A percentile compares a stretch with the other conserved stretches of the same genome.
Conservation (phyloP, 2,797 vertebrate species). For the Garrulus glandarius region DNA sequence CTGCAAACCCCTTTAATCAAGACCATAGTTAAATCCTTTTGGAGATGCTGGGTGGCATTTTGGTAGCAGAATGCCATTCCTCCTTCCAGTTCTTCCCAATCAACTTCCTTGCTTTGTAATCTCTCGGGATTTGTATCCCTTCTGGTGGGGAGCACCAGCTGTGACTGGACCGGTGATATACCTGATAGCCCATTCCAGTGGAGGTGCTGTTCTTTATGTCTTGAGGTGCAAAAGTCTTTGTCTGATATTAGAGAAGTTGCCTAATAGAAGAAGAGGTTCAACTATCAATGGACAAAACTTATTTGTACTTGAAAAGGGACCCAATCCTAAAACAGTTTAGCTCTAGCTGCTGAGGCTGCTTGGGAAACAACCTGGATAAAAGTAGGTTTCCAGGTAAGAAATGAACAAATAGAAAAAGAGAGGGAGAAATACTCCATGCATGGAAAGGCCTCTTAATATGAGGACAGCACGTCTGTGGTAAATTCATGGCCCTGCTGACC, state of each 20-base stretch:
- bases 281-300: background rate
- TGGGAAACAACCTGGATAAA: background rate
- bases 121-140: background rate
- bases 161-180: background rate
- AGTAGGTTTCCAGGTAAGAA: background rate
- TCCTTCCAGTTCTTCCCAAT: background rate
- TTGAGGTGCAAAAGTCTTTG: background rate
- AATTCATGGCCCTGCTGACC: background rate
- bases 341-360: background rate
- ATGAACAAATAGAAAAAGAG: background rate
- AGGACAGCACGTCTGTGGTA: background rate
- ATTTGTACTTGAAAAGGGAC: background rate
- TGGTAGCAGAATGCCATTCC: background rate
- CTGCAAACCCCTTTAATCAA: background rate
- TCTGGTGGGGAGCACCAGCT: background rate
- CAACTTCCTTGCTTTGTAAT: background rate
- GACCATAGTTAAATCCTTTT: background rate
- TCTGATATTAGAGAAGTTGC: background rate
- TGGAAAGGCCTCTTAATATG: background rate
- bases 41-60: background rate
- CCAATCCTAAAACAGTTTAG: background rate
- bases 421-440: background rate
- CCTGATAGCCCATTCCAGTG: background rate
- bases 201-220: background rate
- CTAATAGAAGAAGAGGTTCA: background rate